Percentiles rank a stretch among this genome's conserved stretches.
These are phyloP conservation scores for Porites australiensis DNA, from an alignment of 64 coral and sea anemone genomes.

Conservation along the genomic window DNA sequence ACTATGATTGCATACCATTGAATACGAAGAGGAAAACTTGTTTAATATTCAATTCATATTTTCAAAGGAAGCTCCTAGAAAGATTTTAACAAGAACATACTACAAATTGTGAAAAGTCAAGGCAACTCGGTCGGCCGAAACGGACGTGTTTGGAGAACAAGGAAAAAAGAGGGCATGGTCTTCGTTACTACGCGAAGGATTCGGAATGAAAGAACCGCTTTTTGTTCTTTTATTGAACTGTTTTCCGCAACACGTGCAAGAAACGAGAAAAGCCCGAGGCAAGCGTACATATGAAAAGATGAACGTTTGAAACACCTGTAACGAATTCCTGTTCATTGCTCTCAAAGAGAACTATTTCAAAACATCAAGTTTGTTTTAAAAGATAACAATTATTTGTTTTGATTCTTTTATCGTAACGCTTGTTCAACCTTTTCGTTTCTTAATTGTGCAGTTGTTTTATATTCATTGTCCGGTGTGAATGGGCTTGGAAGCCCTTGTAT, in stretches of 20 bases:
- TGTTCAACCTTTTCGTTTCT: background rate
- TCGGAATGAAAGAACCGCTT: too few relatives aligned
- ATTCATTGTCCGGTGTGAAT: background rate
- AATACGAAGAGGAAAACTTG: too few relatives aligned
- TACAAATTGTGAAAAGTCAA: too few relatives aligned
- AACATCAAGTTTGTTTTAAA: slow-evolving; percentile 11
- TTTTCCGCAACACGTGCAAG: background rate
- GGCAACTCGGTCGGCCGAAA: too few relatives aligned
- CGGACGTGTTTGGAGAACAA: too few relatives aligned
- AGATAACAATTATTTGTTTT: slow-evolving; percentile 25
- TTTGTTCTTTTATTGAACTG: too few relatives aligned
- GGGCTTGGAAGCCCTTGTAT: background rate
- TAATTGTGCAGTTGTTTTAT: background rate
- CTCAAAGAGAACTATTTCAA: slow-evolving; percentile 4
- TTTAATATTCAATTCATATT: too few relatives aligned
- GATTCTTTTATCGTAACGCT: background rate
- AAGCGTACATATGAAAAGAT: background rate
- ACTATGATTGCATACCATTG: too few relatives aligned
- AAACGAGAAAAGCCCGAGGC: background rate
- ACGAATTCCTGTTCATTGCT: background rate
- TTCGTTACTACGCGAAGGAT: too few relatives aligned
- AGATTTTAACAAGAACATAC: too few relatives aligned
- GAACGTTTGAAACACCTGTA: background rate
- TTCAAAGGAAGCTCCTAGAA: too few relatives aligned
- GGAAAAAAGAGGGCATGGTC: too few relatives aligned